A percentile compares a stretch with the other conserved stretches of the same genome.
These are phyloP conservation scores for Oreochromis tanganicae DNA, from an alignment of 2,113 vertebrate genomes.

Conservation along the genomic window DNA sequence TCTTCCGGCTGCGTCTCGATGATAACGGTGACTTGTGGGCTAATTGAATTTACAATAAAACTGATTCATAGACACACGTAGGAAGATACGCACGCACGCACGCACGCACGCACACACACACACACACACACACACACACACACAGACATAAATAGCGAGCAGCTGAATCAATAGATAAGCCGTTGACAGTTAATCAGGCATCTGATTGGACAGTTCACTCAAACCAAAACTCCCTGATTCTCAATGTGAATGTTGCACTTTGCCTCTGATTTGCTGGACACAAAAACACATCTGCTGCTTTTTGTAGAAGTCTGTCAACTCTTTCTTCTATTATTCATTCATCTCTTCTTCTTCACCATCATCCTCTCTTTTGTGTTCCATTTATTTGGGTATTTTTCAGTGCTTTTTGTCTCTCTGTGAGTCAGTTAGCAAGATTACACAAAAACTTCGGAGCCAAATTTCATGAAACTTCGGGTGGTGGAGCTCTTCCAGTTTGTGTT, in stretches of 20 bases:
- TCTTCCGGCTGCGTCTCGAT: slow-evolving; percentile 28
- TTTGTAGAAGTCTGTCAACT: not conserved
- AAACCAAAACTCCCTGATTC: not conserved
- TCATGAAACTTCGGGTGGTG: not conserved
- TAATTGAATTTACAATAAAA: slow-evolving; percentile 50
- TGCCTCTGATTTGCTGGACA: not conserved
- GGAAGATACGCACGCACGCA: not conserved
- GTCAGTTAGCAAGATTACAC: not conserved
- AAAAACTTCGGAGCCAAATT: not conserved
- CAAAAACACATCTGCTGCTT: not conserved
- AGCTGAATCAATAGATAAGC: slow-evolving; percentile 59
- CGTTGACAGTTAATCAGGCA: slow-evolving; percentile 31
- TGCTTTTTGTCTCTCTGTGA: not conserved
- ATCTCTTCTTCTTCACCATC: not conserved
- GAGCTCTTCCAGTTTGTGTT: not conserved
- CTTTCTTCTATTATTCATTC: not conserved
- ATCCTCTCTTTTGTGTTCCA: not conserved
- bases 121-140: not conserved
- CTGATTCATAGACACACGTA: not conserved
- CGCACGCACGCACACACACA: not conserved
- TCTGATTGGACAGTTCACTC: slow-evolving; percentile 18
- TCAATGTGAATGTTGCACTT: not conserved
- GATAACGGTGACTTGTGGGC: slow-evolving; percentile 47
- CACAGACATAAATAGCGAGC: not conserved
- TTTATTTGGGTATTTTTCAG: not conserved